These are phyloP conservation scores for Mercenaria mercenaria DNA, from an alignment of 1,140 invertebrate genomes.

Conservation along the genomic window DNA sequence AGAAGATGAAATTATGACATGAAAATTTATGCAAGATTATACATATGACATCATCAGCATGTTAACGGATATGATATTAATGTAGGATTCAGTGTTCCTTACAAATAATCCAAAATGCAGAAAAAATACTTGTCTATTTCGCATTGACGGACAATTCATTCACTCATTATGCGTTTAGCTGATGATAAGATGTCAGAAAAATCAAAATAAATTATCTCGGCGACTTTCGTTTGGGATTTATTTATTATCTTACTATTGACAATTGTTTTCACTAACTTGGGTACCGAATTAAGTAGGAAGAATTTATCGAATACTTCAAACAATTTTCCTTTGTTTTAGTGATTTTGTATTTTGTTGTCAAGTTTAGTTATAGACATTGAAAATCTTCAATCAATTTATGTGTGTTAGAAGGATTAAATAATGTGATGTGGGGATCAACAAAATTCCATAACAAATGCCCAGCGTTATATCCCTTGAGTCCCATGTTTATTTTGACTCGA, in stretches of 20 bases:
- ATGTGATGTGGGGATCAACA: slow-evolving; percentile 18
- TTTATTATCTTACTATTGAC: slow-evolving; percentile 36
- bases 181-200: slow-evolving; percentile 52
- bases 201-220: slow-evolving; percentile 43
- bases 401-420: slow-evolving; percentile 37
- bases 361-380: slow-evolving; percentile 2
- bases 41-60: not conserved
- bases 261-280: slow-evolving; percentile 53
- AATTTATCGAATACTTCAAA: slow-evolving; percentile 54
- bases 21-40: not conserved
- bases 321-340: slow-evolving; percentile 54
- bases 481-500: not conserved
- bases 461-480: not conserved
- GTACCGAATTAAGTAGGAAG: not conserved
- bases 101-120: not conserved
- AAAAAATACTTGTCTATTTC: not conserved
- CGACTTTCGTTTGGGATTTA: slow-evolving; percentile 61
- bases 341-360: slow-evolving; percentile 58
- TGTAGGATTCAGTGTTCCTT: not conserved
- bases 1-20: not conserved
- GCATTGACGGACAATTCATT: slow-evolving; percentile 32
- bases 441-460: slow-evolving; percentile 34
- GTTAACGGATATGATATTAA: not conserved
- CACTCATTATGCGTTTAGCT: slow-evolving; percentile 53
- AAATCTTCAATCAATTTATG: slow-evolving; percentile 38